These are phyloP conservation scores for Tetramorium alpestre DNA, from an alignment of 1,140 invertebrate species.

Conservation along the genomic window DNA sequence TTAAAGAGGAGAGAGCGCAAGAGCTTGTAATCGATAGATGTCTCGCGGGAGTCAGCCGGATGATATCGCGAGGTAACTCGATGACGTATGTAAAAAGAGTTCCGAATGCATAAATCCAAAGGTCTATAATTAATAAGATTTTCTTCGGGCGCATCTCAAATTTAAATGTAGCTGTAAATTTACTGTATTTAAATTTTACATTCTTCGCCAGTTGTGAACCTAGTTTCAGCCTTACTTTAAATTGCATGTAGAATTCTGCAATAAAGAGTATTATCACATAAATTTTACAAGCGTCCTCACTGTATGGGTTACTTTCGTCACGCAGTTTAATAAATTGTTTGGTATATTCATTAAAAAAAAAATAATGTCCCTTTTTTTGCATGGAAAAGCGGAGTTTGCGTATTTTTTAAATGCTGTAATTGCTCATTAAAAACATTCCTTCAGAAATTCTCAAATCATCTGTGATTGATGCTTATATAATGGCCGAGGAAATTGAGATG, in stretches of 20 bases:
- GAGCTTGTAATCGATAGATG: slow-evolving; percentile 39
- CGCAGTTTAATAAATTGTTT: neutral
- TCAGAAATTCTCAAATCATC: neutral
- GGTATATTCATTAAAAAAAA: neutral
- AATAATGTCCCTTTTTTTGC: neutral
- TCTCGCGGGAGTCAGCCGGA: neutral
- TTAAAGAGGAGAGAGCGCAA: slow-evolving; percentile 49
- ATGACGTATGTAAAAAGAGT: neutral
- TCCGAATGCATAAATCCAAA: neutral
- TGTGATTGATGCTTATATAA: neutral
- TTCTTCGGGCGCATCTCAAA: neutral
- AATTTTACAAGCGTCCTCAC: neutral
- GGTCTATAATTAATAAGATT: neutral
- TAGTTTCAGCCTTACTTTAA: neutral
- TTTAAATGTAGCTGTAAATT: slow-evolving; percentile 9
- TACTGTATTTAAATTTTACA: slow-evolving; percentile 1
- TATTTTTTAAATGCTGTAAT: neutral
- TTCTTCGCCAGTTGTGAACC: neutral
- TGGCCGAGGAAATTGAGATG: neutral
- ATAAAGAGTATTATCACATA: neutral
- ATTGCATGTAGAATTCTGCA: neutral
- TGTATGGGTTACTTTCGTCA: neutral
- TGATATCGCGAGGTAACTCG: neutral
- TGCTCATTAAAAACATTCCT: neutral
- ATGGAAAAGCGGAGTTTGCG: neutral